Evolutionary conservation across 2,113 vertebrate species (phyloP).

Genomic region (Pristiophorus japonicus): DNA sequence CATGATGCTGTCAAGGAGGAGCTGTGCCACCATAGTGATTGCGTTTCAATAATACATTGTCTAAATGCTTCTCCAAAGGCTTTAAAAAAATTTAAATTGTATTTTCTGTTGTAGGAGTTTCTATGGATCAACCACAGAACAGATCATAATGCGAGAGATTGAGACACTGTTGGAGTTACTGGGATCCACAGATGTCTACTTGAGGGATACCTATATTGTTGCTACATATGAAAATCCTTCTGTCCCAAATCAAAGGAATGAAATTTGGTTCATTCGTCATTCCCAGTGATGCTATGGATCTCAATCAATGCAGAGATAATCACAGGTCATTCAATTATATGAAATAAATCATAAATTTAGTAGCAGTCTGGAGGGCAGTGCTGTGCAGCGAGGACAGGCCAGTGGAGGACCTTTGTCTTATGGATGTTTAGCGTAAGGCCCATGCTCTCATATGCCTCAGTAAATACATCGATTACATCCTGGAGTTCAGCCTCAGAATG

Average conservation of each 20-base stretch:
- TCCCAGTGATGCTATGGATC: constrained; percentile 38
- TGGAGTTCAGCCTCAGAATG: too few relatives aligned
- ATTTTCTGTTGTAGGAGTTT: constrained; percentile 59
- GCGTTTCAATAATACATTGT: too few relatives aligned
- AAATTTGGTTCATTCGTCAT: constrained; percentile 73
- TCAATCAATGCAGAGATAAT: neutral
- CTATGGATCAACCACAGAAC: constrained; percentile 67
- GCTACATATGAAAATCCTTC: constrained; percentile 72
- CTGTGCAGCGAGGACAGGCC: too few relatives aligned
- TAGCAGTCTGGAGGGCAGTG: too few relatives aligned
- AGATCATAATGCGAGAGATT: constrained; percentile 67
- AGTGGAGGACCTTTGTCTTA: too few relatives aligned
- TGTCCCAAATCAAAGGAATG: constrained; percentile 61
- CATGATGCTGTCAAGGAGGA: too few relatives aligned
- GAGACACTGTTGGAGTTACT: constrained; percentile 63
- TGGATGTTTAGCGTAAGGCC: too few relatives aligned
- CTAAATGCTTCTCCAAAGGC: too few relatives aligned
- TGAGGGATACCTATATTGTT: constrained; percentile 58
- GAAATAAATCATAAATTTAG: neutral
- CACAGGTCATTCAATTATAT: neutral
- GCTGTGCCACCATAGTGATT: too few relatives aligned
- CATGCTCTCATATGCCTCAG: too few relatives aligned
- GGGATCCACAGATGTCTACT: constrained; percentile 48
- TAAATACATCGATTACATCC: too few relatives aligned
- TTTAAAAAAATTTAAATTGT: neutral